Evolutionary conservation across 2,113 vertebrate genomes (phyloP).

Genomic region (Larimichthys polyactis): DNA sequence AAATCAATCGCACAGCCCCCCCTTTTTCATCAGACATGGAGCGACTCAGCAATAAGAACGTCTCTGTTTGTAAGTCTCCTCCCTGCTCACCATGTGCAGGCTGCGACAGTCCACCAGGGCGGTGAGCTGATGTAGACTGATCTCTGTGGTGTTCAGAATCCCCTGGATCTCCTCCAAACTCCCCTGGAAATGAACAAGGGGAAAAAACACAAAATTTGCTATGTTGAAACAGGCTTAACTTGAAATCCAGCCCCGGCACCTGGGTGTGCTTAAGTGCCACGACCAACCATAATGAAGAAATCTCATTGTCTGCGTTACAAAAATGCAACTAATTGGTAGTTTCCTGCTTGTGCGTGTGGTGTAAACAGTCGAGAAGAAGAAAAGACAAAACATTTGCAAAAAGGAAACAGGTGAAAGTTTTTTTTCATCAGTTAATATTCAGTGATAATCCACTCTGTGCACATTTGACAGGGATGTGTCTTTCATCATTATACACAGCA

Average conservation of each 20-base stretch:
- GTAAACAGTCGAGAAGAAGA: not conserved
- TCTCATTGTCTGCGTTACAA: not conserved
- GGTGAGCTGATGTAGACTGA: slow-evolving; percentile 95
- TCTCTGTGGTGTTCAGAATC: slow-evolving; percentile 93
- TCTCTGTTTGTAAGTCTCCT: slow-evolving; percentile 8
- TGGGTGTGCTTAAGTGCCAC: not conserved
- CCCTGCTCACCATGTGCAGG: slow-evolving; percentile 93
- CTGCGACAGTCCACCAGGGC: slow-evolving; percentile 98
- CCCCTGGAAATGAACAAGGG: slow-evolving; percentile 81
- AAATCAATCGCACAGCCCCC: slow-evolving; percentile 3
- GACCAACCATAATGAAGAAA: not conserved
- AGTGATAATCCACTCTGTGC: not conserved
- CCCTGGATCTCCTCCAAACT: slow-evolving; percentile 91
- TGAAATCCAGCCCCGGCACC: slow-evolving; percentile 13
- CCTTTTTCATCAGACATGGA: slow-evolving; percentile 2
- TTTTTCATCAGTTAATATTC: not conserved
- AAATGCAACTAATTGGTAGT: not conserved
- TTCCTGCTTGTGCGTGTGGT: not conserved
- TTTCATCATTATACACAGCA: slow-evolving; percentile 3
- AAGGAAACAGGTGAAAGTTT: not conserved
- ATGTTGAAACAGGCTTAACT: slow-evolving; percentile 29
- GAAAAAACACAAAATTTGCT: not conserved
- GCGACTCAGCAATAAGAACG: not conserved
- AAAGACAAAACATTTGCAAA: not conserved
- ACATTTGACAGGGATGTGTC: not conserved